Base-by-base conservation (phyloP, 2,888 invertebrate species). In the Caenorhabditis imperialis region DNA sequence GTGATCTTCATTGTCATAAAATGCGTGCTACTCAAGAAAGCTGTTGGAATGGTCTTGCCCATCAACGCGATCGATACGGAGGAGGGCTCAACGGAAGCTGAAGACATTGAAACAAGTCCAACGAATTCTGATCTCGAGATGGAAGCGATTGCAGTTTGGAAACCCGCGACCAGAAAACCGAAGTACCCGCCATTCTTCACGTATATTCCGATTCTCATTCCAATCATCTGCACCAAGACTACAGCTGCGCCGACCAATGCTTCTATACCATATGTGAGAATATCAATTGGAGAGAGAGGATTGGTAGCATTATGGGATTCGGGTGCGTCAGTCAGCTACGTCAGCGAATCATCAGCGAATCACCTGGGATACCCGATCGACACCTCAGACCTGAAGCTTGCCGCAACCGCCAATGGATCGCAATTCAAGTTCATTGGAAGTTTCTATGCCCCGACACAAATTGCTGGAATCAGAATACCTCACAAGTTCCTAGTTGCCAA, bases 111-210 rank as follows among this genome's bases (percentile, higher is more conserved):
- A 60, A 18, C 48, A 42, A 35, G n/a, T n/a, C n/a, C n/a, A n/a
- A n/a, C n/a, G n/a, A n/a, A n/a, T n/a, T n/a, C n/a, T n/a, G n/a
- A n/a, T n/a, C n/a, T n/a, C n/a, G n/a, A n/a, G n/a, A n/a, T n/a
- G n/a, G n/a, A n/a, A n/a, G n/a, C n/a, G n/a, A n/a, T n/a, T n/a
- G n/a, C n/a, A n/a, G n/a, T n/a, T n/a, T n/a, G n/a, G n/a, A n/a
- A n/a, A n/a, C n/a, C n/a, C n/a, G n/a, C n/a, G n/a, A n/a, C n/a
- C n/a, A n/a, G n/a, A n/a, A n/a, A 12, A 42, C 30, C 44, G 25
- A n/a, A 5, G 1, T 27, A 30, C 1, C 58, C 61, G 10, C 70
- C 70, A 25, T 16, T 70, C 20, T 70, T 70, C 61, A 61, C 53
- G 10, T 70, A 61, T 38, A 18, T 67, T 8, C 67, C 67, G 22